phyloP scores from a whole-genome alignment of 2,113 vertebrate species.

The Anhinga anhinga region DNA sequence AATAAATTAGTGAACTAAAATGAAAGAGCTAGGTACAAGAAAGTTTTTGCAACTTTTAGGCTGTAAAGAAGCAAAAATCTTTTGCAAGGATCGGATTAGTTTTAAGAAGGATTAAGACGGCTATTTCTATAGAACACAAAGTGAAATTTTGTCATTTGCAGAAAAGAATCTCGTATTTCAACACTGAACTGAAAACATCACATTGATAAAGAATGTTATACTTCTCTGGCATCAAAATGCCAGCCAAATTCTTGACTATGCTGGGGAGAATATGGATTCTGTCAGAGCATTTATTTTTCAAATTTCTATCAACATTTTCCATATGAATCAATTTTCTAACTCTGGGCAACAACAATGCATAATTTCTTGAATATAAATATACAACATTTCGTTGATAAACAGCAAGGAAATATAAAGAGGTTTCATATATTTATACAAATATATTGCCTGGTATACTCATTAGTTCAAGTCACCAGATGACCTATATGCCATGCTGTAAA shows the following conservation, averaged over 20 bases:
- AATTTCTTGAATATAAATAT: background rate
- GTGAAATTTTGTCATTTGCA: background rate
- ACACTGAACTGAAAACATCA: background rate
- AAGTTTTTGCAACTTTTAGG: background rate
- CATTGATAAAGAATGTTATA: background rate
- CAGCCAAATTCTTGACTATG: background rate
- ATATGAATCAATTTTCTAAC: conserved; percentile 5
- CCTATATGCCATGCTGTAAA: background rate
- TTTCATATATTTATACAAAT: background rate
- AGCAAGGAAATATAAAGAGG: background rate
- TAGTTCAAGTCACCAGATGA: background rate
- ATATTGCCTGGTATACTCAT: background rate
- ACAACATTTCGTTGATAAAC: background rate
- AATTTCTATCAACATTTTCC: background rate
- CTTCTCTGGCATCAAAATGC: background rate
- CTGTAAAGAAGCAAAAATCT: background rate
- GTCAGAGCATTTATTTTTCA: background rate
- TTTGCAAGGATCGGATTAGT: background rate
- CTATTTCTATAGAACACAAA: background rate
- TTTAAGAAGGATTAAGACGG: background rate
- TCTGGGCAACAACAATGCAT: background rate
- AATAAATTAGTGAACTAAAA: background rate
- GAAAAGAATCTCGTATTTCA: background rate
- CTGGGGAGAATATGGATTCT: background rate
- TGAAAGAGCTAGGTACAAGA: background rate